Evolutionary conservation across 1,140 invertebrate species (phyloP).

Genomic region (Saxidomus purpurata): DNA sequence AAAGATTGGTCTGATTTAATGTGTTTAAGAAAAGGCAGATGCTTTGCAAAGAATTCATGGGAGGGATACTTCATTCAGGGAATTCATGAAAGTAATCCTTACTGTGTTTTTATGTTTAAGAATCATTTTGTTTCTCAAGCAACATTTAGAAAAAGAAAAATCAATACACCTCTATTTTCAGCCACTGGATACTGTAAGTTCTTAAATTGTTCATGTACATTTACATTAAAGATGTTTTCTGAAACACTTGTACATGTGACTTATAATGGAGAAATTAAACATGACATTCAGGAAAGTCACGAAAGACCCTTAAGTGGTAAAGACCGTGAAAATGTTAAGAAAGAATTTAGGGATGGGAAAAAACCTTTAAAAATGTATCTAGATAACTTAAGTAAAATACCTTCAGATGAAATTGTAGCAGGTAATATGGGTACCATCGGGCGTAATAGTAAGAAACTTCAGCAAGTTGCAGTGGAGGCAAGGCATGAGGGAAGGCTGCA

Average conservation of each 20-base stretch:
- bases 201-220: no score
- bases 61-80: no score
- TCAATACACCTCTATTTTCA: no score
- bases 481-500: not conserved
- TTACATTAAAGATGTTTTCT: conserved; percentile 19
- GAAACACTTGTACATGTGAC: not conserved
- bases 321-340: not conserved
- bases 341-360: not conserved
- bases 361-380: not conserved
- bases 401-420: not conserved
- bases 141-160: no score
- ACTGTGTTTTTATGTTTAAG: no score
- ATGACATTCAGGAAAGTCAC: not conserved
- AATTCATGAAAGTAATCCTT: no score
- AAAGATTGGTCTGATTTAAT: no score
- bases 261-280: conserved; percentile 19
- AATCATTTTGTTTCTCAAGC: no score
- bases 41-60: no score
- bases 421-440: not conserved
- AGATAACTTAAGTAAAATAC: not conserved
- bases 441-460: not conserved
- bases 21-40: no score
- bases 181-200: no score
- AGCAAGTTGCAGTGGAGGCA: not conserved
- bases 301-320: not conserved